phyloP scores from a whole-genome alignment of 53 echinoderm and acorn worm species.

The Stichopus horrens region DNA sequence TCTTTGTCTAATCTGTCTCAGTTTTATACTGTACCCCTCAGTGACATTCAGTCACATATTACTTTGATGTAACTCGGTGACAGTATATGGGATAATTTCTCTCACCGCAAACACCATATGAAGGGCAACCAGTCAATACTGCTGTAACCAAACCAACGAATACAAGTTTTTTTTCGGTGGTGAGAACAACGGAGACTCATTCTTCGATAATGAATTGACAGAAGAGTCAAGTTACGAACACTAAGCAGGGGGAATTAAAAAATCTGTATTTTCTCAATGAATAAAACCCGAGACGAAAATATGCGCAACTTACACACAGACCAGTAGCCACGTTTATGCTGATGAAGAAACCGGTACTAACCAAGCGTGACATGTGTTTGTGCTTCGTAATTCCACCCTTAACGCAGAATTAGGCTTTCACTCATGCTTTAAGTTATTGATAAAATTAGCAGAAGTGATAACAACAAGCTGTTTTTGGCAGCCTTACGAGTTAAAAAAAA shows the following conservation, averaged over 20 bases:
- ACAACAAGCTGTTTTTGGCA: background rate
- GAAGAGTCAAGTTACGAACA: background rate
- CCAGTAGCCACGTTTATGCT: background rate
- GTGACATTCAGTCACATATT: too few species aligned
- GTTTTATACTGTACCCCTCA: too few species aligned
- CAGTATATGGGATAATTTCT: too few species aligned
- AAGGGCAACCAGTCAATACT: too few species aligned
- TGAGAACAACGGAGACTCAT: too few species aligned
- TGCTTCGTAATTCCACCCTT: constrained; percentile 7
- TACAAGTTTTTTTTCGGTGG: too few species aligned
- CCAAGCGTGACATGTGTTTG: background rate
- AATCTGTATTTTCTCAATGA: constrained; percentile 6
- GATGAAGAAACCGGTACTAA: background rate
- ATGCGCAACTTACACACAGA: background rate
- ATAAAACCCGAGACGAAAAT: background rate
- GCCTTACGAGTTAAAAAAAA: background rate
- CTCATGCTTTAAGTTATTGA: background rate
- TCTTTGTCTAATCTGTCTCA: too few species aligned
- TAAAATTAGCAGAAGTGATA: background rate
- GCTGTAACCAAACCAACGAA: too few species aligned
- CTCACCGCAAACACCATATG: too few species aligned
- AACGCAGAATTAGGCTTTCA: constrained; percentile 2
- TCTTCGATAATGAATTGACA: background rate
- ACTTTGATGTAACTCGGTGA: too few species aligned
- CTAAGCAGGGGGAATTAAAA: background rate